Conservation (phyloP, 1,140 invertebrate species). For the Ridgeia piscesae region DNA sequence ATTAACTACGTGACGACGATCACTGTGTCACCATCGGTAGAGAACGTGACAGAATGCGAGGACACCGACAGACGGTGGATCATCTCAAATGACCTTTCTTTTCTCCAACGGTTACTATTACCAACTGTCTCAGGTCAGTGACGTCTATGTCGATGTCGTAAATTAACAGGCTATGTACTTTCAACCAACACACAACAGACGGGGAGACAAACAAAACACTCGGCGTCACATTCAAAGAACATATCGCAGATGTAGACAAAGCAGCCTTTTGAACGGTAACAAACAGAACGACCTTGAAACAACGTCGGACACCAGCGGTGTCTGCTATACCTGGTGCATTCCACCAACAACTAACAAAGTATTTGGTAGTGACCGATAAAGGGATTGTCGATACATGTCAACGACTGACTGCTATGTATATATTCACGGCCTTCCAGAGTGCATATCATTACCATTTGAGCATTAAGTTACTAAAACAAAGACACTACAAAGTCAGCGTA, state of each 20-base stretch:
- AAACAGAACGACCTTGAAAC: background rate
- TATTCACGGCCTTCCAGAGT: background rate
- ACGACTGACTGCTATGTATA: background rate
- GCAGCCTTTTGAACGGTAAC: background rate
- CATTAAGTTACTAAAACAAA: background rate
- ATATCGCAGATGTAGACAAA: background rate
- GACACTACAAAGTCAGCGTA: background rate
- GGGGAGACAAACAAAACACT: background rate
- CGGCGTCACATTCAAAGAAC: background rate
- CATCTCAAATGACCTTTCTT: background rate
- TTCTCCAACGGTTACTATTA: background rate
- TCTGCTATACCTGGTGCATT: background rate
- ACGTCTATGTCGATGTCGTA: background rate
- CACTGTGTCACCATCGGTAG: background rate
- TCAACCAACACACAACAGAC: background rate
- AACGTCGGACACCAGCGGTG: background rate
- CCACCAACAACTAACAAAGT: background rate
- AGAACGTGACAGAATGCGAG: background rate
- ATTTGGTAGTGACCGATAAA: background rate
- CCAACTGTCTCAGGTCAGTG: background rate
- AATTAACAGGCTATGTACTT: no score
- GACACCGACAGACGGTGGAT: background rate
- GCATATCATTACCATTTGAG: conserved; percentile 5
- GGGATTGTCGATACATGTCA: background rate
- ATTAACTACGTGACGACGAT: background rate